phyloP scores from a whole-genome alignment of 2,888 invertebrate genomes.

The Pemphredon lugubris region DNA sequence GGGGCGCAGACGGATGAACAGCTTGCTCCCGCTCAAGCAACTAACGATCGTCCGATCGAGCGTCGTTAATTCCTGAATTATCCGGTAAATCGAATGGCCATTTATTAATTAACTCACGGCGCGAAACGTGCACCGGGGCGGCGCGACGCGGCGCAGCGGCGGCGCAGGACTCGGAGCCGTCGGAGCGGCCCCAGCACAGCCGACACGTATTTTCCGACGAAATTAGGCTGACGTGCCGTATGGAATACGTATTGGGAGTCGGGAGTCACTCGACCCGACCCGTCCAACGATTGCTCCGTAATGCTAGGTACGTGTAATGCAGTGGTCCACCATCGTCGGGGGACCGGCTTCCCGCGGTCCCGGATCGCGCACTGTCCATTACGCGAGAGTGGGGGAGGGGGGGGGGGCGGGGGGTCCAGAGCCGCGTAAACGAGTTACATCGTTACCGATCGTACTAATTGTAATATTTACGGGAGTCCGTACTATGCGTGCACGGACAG shows the following conservation, averaged over 20 bases:
- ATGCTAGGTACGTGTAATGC: slow-evolving; percentile 55
- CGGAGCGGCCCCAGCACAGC: slow-evolving; percentile 18
- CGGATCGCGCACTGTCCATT: slow-evolving; percentile 28
- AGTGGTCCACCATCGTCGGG: slow-evolving; percentile 46
- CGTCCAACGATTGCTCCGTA: slow-evolving; percentile 56
- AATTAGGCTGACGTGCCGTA: slow-evolving; percentile 61
- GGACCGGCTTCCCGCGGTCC: slow-evolving; percentile 43
- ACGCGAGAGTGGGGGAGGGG: slow-evolving; percentile 30
- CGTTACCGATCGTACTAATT: slow-evolving; percentile 62
- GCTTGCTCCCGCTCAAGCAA: slow-evolving; percentile 26
- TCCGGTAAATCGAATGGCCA: slow-evolving; percentile 61
- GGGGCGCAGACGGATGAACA: too few species aligned
- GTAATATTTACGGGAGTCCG: slow-evolving; percentile 59
- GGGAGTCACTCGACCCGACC: slow-evolving; percentile 62
- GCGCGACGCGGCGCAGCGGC: too few species aligned
- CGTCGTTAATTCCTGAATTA: slow-evolving; percentile 62
- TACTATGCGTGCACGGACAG: slow-evolving; percentile 4
- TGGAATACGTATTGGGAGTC: slow-evolving; percentile 61
- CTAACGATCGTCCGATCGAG: slow-evolving; percentile 48
- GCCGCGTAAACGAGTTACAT: slow-evolving; percentile 64
- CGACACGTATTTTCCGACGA: slow-evolving; percentile 61
- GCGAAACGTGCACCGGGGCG: slow-evolving; percentile 42
- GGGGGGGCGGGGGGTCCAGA: too few species aligned
- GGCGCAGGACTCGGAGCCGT: slow-evolving; percentile 6
- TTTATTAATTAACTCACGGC: slow-evolving; percentile 63